phyloP scores from a whole-genome alignment of 2,888 invertebrate genomes.

The Dryadula phaetusa region DNA sequence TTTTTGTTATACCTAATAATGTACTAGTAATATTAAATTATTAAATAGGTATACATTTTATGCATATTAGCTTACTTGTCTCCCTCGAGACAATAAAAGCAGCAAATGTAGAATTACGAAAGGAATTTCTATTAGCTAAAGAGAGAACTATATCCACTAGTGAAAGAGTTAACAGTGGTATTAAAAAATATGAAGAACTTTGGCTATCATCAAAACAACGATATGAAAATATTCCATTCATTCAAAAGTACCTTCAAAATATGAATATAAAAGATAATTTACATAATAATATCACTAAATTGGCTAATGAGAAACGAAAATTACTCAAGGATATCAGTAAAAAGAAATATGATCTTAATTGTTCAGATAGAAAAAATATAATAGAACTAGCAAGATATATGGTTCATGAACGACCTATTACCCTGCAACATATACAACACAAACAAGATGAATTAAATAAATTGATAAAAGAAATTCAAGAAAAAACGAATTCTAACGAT shows the following conservation, averaged over 20 bases:
- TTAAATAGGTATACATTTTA: neutral
- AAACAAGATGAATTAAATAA: slow-evolving; percentile 52
- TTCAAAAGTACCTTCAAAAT: slow-evolving; percentile 59
- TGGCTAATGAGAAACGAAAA: slow-evolving; percentile 53
- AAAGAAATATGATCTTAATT: slow-evolving; percentile 51
- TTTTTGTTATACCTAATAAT: neutral
- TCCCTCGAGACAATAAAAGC: slow-evolving; percentile 62
- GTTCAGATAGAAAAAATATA: slow-evolving; percentile 56
- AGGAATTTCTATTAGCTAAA: slow-evolving; percentile 61
- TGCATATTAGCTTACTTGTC: slow-evolving; percentile 54
- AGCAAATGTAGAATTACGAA: slow-evolving; percentile 65
- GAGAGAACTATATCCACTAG: slow-evolving; percentile 56
- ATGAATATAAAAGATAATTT: slow-evolving; percentile 52
- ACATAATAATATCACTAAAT: slow-evolving; percentile 51
- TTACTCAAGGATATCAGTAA: slow-evolving; percentile 54
- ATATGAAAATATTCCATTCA: slow-evolving; percentile 67
- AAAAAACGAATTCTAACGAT: slow-evolving; percentile 13
- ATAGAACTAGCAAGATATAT: slow-evolving; percentile 65
- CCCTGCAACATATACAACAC: slow-evolving; percentile 52
- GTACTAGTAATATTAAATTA: neutral
- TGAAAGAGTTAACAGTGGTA: slow-evolving; percentile 57
- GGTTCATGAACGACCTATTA: slow-evolving; percentile 57
- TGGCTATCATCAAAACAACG: slow-evolving; percentile 64
- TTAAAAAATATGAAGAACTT: slow-evolving; percentile 66
- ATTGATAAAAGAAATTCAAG: slow-evolving; percentile 40